These are phyloP conservation scores for Sebastes wilsoni DNA, from an alignment of 2,797 vertebrate species.

Conservation along the genomic window DNA sequence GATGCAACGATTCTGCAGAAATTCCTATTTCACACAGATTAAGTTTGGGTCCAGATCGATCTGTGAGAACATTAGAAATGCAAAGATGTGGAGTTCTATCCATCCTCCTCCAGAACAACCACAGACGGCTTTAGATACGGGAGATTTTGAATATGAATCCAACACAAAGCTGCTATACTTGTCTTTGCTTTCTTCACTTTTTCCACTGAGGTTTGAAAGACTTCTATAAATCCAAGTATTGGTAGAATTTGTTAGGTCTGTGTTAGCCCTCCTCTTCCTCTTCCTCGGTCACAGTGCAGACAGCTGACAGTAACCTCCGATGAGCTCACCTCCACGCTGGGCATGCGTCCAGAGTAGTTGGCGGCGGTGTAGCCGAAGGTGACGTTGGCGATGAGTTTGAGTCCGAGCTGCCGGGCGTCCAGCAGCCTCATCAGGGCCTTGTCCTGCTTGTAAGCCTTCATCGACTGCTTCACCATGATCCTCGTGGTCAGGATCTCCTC, in stretches of 20 bases:
- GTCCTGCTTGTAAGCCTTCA: constrained; percentile 93
- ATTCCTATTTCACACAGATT: background rate
- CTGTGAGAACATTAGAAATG: background rate
- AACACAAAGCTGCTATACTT: background rate
- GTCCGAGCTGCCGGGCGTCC: constrained; percentile 93
- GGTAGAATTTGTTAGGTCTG: background rate
- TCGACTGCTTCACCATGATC: constrained; percentile 96
- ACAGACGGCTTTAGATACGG: background rate
- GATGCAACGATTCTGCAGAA: background rate
- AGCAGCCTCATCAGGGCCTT: constrained; percentile 90
- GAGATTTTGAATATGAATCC: background rate
- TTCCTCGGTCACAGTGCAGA: background rate
- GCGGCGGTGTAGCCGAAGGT: constrained; percentile 95
- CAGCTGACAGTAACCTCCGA: background rate
- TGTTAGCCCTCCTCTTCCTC: background rate
- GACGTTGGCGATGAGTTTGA: constrained; percentile 97
- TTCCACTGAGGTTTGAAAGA: background rate
- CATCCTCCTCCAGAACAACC: background rate
- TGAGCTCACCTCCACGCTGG: constrained; percentile 88
- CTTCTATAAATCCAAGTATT: background rate
- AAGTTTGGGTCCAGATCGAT: background rate
- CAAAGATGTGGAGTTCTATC: background rate
- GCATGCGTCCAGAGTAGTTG: constrained; percentile 96
- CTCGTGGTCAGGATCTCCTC: constrained; percentile 96
- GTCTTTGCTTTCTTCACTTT: background rate